Evolutionary conservation across 2,797 vertebrate genomes (phyloP).

Genomic region (Enteromius argenteus): DNA sequence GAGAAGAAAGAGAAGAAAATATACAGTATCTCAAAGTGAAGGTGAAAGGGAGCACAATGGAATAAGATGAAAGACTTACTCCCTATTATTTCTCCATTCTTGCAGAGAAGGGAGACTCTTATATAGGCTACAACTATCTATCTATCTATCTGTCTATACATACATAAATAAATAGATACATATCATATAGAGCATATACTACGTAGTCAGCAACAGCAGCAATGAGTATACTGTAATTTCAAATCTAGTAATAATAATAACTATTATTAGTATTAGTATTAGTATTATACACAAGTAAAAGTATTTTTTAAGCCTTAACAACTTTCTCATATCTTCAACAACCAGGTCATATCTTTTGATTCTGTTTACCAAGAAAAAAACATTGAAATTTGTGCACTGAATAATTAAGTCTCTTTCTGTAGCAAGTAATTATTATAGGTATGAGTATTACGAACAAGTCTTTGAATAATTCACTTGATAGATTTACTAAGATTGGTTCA

Average conservation of each 20-base stretch:
- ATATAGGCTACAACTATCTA: neutral
- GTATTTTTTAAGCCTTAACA: neutral
- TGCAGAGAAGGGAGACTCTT: neutral
- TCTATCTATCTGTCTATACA: neutral
- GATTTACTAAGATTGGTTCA: neutral
- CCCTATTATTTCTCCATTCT: neutral
- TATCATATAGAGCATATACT: neutral
- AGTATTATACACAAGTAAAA: too few species aligned
- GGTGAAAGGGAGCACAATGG: conserved; percentile 21
- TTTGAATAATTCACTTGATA: neutral
- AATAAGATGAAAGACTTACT: conserved; percentile 9
- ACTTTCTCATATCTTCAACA: neutral
- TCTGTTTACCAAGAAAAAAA: neutral
- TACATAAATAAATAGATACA: too few species aligned
- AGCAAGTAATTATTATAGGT: neutral
- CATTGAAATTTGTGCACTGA: neutral
- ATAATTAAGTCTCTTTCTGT: neutral
- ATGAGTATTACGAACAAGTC: neutral
- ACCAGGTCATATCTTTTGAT: neutral
- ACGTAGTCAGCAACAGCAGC: neutral
- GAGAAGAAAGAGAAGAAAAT: neutral
- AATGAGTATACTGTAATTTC: neutral
- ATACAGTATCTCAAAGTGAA: conserved; percentile 14
- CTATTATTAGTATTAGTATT: neutral
- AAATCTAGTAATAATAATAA: neutral